Base-by-base conservation (phyloP, 1,140 invertebrate species). In the Monomorium pharaonis region DNA sequence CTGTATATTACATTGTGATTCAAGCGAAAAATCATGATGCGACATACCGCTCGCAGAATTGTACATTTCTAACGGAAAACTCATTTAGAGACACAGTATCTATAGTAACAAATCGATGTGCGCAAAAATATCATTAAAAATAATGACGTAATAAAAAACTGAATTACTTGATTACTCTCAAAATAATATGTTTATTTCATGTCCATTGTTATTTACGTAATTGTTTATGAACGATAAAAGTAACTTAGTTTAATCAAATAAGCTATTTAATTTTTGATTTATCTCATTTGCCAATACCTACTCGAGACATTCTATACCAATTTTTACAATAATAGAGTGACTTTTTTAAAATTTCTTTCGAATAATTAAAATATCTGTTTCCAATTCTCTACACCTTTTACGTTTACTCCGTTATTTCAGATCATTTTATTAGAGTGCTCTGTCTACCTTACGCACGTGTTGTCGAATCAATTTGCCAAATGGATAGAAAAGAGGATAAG, bases 381-480 rank as follows among this genome's bases (percentile, higher is more conserved):
- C 24, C 27, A 42, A 12, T 67, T 54, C 9, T 37, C 9, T 37
- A 37, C 9, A 18, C 9, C 33, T 47, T 56, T 69, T 16, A 21
- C 16, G 16, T 80, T 30, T n/a, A n/a, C n/a, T n/a, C n/a, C n/a
- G 16, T 81, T 81, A 81, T 58, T 58, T n/a, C 51, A 24, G 3
- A 54, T 80, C 14, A 72, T 74, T 83, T 72, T 60, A 12, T 74
- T 72, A 49, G 37, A 58, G 37, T 47, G 42, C 18, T 7, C 27
- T 62, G 27, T 76, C 42, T 62, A 37, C 4, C 21, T 42, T 77
- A 63, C 4, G 18, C 44, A 42, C 56, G 58, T 62, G 49, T 90
- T 89, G 86, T 87, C 83, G 77, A 92, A 93, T 92, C 90, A 92
- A 92, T 93, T 92, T 93, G 85, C 87, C 86, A 92, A 91, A 89